Evolutionary conservation across 2,797 vertebrate species (phyloP).

Genomic region (Falco berigora): DNA sequence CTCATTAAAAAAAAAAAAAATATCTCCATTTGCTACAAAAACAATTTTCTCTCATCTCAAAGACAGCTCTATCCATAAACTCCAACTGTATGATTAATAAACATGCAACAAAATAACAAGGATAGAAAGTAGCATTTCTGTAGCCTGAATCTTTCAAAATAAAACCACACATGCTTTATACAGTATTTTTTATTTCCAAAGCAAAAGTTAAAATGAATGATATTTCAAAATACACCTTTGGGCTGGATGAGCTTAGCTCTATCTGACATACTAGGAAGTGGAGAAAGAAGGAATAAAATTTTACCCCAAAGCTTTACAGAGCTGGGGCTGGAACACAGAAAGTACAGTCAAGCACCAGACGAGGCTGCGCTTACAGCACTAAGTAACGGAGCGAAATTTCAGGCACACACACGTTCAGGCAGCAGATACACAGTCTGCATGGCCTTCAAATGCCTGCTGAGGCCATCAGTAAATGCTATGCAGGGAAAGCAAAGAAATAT

Average conservation of each 20-base stretch:
- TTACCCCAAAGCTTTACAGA: neutral
- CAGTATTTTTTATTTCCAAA: neutral
- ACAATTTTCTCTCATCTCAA: neutral
- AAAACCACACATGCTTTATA: neutral
- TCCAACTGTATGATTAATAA: neutral
- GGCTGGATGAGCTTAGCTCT: neutral
- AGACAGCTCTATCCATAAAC: neutral
- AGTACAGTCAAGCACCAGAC: rapidly evolving
- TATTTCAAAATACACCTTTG: neutral
- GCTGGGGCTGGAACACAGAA: neutral
- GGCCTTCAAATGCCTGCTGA: neutral
- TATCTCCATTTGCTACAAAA: neutral
- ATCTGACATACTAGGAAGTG: neutral
- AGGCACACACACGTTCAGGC: neutral
- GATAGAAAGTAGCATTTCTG: neutral
- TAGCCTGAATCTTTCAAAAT: neutral
- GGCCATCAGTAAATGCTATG: neutral
- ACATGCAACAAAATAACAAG: neutral
- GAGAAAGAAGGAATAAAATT: neutral
- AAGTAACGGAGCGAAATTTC: neutral
- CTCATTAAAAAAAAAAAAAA: neutral
- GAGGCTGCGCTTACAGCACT: neutral
- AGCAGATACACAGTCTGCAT: neutral
- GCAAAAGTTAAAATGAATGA: neutral
- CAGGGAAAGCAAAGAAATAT: neutral